Base-by-base conservation (phyloP, 2,888 invertebrate genomes). In the Pollenia angustigena region DNA sequence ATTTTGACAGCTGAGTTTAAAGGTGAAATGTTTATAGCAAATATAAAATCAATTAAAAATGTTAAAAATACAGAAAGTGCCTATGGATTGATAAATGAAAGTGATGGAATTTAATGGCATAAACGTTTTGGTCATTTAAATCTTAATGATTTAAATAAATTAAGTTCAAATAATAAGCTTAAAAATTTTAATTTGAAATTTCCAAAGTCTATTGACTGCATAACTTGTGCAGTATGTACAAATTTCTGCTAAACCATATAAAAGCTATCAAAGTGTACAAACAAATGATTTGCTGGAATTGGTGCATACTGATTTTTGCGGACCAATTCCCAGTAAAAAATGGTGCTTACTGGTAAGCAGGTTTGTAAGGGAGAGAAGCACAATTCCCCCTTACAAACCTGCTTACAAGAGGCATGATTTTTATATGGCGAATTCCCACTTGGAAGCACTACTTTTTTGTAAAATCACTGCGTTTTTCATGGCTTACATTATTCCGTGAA, bases 151-250 rank as follows among this genome's bases (percentile, higher is more conserved):
- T 74, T 74, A 42, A 52, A 71, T 48, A 72, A 81, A 58, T 58
- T 81, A 44, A 68, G 48, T 4, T 40, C 12, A 7, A 76, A 66
- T 42, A 75, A 18, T 12, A 62, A 40, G 12, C 18, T 18, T 18
- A 18, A 18, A 18, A 18, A 18, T 18, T 18, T 18, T 18, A 18
- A 18, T 18, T 18, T 56, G 2, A 81, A 56, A 14, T 40, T 50
- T 7, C 10, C 54, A 7, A 66, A 75, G n/a, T 71, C 40, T 16
- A 56, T 81, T 14, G 50, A 69, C 2, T 85, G 85, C 12, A 12
- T 74, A 32, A 81, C 81, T 14, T 85, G 85, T 62, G 85, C 78
- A 18, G 18, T 78, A 6, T 56, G 66, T 42, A 81, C n/a, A 85
- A 78, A 82, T 82, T n/a, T 40, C 42, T 54, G 42, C 48, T 56